Base-by-base conservation (phyloP, 1,140 invertebrate species). In the Drosophila nannoptera region DNA sequence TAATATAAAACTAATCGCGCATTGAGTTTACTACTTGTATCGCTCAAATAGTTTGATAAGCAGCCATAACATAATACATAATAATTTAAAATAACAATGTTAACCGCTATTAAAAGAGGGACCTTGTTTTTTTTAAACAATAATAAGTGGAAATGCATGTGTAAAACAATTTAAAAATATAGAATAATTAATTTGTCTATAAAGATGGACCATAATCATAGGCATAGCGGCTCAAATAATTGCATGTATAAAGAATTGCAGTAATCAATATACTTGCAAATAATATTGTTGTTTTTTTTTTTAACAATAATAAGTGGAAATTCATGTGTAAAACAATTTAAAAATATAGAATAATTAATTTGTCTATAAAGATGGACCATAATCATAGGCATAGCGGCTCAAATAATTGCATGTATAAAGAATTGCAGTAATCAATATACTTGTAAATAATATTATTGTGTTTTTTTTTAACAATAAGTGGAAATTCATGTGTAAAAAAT, bases 31-130 rank as follows among this genome's bases (percentile, higher is more conserved):
- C 67, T 68, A 70, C 78, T 48, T 61, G 63, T 46, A 35, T 49
- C 48, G 31, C n/a, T 33, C 68, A 63, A 61, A 67, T 81, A 82
- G 62, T 66, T 77, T 63, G 42, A 66, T 69, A 77, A 81, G 77
- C 69, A 77, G 61, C 78, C 65, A 81, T 81, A 81, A 81, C 78
- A 81, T 77, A 81, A 81, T 81, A 77, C 50, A 67, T 82, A 74
- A 74, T 74, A 82, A 82, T 77, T 83, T 82, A 82, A 81, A 82
- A 81, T 81, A 81, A 81, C 78, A 81, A 82, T 81, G 52, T 35
- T 81, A 66, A 81, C 69, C 55, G 60, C 58, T 65, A 50, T 64
- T 36, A 45, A 66, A 53, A 70, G 8, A 58, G 46, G 9, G 43
- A 22, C 43, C 56, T 68, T 68, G 58, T 64, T 73, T 63, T 69